phyloP scores from a whole-genome alignment of 2,888 invertebrate genomes.

The Epistrophe grossulariae region DNA sequence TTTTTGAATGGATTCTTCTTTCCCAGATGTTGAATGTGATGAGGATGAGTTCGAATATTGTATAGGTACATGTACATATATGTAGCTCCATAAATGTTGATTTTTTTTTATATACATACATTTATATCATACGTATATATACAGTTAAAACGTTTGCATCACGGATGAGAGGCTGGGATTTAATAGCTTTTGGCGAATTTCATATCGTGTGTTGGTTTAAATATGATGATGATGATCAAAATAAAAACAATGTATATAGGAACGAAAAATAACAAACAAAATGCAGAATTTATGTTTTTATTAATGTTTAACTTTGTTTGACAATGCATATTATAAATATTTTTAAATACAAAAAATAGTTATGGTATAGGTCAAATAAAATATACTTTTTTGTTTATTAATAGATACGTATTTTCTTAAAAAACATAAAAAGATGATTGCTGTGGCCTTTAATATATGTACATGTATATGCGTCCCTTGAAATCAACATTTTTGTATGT shows the following conservation, averaged over 20 bases:
- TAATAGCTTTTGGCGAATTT: conserved; percentile 40
- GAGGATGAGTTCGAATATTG: conserved; percentile 17
- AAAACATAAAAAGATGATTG: no score
- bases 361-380: no score
- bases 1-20: conserved; percentile 35
- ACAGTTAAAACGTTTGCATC: conserved; percentile 33
- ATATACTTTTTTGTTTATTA: no score
- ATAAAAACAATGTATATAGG: background rate
- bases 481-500: no score
- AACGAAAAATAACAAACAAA: background rate
- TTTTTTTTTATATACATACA: background rate
- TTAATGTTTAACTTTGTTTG: background rate
- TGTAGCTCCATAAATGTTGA: conserved; percentile 14
- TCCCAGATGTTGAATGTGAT: conserved; percentile 5
- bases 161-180: conserved; percentile 25
- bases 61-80: background rate
- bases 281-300: background rate
- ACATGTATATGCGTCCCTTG: no score
- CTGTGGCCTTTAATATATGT: no score
- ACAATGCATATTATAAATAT: background rate
- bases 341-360: no score
- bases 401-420: no score
- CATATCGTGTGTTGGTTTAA: conserved; percentile 21
- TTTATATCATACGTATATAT: no score
- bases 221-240: conserved; percentile 20